A percentile compares a stretch with the other conserved stretches of the same genome.
These are phyloP conservation scores for Agapetus fuscipes DNA, from an alignment of 2,888 invertebrate species.

Conservation along the genomic window DNA sequence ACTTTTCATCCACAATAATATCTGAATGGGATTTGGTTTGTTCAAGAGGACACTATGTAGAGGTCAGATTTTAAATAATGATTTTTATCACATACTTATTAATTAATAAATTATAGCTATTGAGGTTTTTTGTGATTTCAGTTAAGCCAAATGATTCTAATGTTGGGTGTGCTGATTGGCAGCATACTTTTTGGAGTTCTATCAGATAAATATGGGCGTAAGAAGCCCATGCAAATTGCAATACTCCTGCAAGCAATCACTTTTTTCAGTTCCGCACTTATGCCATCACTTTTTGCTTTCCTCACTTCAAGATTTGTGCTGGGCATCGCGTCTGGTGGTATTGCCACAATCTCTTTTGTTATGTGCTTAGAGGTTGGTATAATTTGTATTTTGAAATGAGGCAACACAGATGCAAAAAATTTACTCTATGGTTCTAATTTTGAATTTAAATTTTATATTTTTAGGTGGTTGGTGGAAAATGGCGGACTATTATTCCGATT, in stretches of 20 bases:
- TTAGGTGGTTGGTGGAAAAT: constrained; percentile 49
- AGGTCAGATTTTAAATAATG: constrained; percentile 27
- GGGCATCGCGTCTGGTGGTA: constrained; percentile 52
- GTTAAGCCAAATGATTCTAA: constrained; percentile 50
- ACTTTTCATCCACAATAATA: constrained; percentile 52
- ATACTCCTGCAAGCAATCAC: constrained; percentile 45
- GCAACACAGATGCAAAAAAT: too few species aligned
- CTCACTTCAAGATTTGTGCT: constrained; percentile 44
- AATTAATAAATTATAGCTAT: not conserved
- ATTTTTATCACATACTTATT: not conserved
- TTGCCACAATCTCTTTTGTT: constrained; percentile 56
- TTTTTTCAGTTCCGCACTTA: constrained; percentile 43
- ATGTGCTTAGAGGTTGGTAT: constrained; percentile 50
- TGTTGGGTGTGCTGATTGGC: constrained; percentile 54
- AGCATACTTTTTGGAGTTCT: constrained; percentile 49
- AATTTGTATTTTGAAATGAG: too few species aligned
- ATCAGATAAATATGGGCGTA: constrained; percentile 54
- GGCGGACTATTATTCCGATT: constrained; percentile 50
- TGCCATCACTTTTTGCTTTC: constrained; percentile 46
- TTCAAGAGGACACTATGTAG: constrained; percentile 43
- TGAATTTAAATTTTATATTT: constrained; percentile 14
- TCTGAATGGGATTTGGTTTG: constrained; percentile 60
- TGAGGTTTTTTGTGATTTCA: constrained; percentile 25
- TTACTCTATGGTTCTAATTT: too few species aligned
- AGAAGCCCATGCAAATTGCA: constrained; percentile 44